Percentiles rank a stretch among this genome's conserved stretches.
phyloP scores from a whole-genome alignment of 1,140 invertebrate species.

The Euschistus heros region DNA sequence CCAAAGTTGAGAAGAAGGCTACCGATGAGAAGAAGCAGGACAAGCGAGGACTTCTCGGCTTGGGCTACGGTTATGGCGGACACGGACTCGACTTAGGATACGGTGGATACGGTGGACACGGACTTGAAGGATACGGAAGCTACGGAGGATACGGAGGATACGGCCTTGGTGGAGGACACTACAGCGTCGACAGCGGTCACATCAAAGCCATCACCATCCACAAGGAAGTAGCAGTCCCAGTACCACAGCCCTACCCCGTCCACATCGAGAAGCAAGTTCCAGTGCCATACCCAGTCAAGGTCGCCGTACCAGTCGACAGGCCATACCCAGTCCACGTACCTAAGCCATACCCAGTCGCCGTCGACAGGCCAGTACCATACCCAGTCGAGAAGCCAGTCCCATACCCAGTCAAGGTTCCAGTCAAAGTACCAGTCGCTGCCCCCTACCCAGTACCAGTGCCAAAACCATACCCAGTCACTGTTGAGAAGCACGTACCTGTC shows the following conservation, averaged over 20 bases:
- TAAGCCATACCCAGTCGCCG: slow-evolving; percentile 43
- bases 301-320: slow-evolving; percentile 45
- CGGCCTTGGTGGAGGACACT: slow-evolving; percentile 22
- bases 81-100: slow-evolving; percentile 4
- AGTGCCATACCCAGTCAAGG: slow-evolving; percentile 52
- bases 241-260: slow-evolving; percentile 33
- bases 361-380: slow-evolving; percentile 46
- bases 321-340: slow-evolving; percentile 45
- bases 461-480: slow-evolving; percentile 33
- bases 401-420: slow-evolving; percentile 38
- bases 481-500: slow-evolving; percentile 52
- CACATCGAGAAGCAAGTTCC: slow-evolving; percentile 49
- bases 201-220: slow-evolving; percentile 39
- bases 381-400: slow-evolving; percentile 46
- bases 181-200: slow-evolving; percentile 34
- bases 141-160: slow-evolving; percentile 17
- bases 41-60: slow-evolving; percentile 24
- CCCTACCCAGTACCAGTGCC: slow-evolving; percentile 46
- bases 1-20: slow-evolving; percentile 18
- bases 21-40: slow-evolving; percentile 27
- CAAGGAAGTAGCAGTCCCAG: slow-evolving; percentile 35
- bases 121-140: slow-evolving; percentile 7
- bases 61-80: slow-evolving; percentile 26
- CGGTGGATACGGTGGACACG: not conserved
- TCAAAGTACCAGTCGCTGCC: slow-evolving; percentile 39